Percentiles rank a stretch among this genome's conserved stretches.
phyloP scores from a whole-genome alignment of 2,888 invertebrate species.

The Acrobasis suavella region DNA sequence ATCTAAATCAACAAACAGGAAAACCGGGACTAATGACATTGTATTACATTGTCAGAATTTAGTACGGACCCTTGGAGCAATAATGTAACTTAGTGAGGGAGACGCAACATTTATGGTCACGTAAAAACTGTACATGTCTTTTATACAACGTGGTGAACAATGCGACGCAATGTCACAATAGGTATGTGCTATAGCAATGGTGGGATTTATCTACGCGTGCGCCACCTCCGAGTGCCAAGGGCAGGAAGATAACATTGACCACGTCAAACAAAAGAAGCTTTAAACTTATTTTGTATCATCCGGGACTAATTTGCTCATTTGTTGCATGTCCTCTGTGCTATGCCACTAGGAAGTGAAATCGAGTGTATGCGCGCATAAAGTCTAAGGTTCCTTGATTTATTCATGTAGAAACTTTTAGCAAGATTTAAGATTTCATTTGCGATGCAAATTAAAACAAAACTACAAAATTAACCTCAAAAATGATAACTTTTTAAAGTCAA shows the following conservation, averaged over 20 bases:
- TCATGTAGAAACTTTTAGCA: not conserved
- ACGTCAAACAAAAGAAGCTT: constrained; percentile 67
- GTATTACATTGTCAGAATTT: constrained; percentile 28
- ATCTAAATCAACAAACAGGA: constrained; percentile 19
- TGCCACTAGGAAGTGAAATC: not conserved
- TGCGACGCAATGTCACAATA: constrained; percentile 57
- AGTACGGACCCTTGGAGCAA: constrained; percentile 32
- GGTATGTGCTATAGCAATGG: constrained; percentile 24
- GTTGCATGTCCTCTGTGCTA: constrained; percentile 37
- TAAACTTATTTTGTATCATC: constrained; percentile 76
- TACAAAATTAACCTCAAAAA: not conserved
- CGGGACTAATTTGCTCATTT: constrained; percentile 60
- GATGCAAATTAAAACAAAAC: not conserved
- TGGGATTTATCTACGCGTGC: constrained; percentile 64
- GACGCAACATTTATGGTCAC: constrained; percentile 64
- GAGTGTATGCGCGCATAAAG: constrained; percentile 5
- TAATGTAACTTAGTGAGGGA: constrained; percentile 37
- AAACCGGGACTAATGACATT: constrained; percentile 13
- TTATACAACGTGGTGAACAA: constrained; percentile 69
- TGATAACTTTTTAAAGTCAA: too few species aligned
- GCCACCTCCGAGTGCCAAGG: constrained; percentile 61
- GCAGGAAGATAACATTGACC: constrained; percentile 67
- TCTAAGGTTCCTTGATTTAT: not conserved
- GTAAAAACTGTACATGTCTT: constrained; percentile 70
- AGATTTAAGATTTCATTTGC: not conserved